Base-by-base conservation (phyloP, 2,113 vertebrate genomes). In the Oophaga pumilio region DNA sequence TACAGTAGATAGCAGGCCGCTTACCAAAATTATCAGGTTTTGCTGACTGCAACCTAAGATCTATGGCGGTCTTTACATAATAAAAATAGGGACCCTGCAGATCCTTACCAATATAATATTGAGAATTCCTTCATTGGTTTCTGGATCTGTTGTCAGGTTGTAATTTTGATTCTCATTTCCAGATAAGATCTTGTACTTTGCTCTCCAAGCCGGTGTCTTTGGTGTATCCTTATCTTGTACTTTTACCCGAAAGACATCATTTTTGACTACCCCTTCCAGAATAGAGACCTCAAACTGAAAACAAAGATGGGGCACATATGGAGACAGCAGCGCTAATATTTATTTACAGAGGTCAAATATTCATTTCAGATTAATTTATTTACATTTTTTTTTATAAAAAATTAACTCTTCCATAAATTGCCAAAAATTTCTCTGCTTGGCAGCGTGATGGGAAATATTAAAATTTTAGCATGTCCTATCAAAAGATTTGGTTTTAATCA, bases 41-140 rank as follows among this genome's bases (percentile, higher is more conserved):
- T 43, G 33, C 5, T 43, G 33, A 43, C 33, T 43, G 33, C 5
- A 43, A 43, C 5, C 2, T 43, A 43, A 43, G 33, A 43, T 43
- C 3, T 43, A 43, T 43, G 33, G 33, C 33, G 33, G 33, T 43
- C 33, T 43, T 43, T 43, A 43, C 22, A 64, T 5, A 0, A 2
- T 64, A 64, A 0, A 60, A 15, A 17, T 60, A 14, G 57, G 1
- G 17, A 33, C 8, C 8, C 69, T 33, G 71, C 1, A 22, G 71
- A 22, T 11, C 7, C n/a, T 90, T 94, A 96, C 96, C 96, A 97
- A 93, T 57, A 95, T 60, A 15, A 97, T 76, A 14, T 85, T 93
- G 53, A 97, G 66, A 73, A 97, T 86, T 1, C 96, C 97, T 26
- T 96, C 94, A 12, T 96, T 97, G 74, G 95, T 96, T 17, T 86